phyloP scores from a whole-genome alignment of 1,140 invertebrate species.

The Drosophila pseudoobscura region DNA sequence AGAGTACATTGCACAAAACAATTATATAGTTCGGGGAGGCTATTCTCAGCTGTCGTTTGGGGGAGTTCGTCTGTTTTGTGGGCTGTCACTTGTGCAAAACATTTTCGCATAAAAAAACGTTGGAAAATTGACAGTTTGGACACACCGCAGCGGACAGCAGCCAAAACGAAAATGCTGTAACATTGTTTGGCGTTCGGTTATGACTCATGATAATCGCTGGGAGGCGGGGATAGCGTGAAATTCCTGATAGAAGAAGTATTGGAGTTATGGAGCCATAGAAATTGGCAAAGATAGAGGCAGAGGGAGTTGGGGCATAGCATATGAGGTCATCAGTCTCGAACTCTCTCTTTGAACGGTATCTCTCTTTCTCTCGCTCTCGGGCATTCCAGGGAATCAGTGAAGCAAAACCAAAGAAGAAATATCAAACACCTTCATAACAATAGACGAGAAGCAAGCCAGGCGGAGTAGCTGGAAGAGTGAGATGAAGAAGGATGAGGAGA shows the following conservation, averaged over 20 bases:
- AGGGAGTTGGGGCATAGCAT: constrained; percentile 30
- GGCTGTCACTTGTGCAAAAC: constrained; percentile 21
- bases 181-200: constrained; percentile 7
- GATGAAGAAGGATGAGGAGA: too few species aligned
- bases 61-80: constrained; percentile 2
- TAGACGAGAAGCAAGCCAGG: not conserved
- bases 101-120: constrained; percentile 33
- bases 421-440: constrained; percentile 29
- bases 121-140: constrained; percentile 39
- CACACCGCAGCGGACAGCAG: constrained; percentile 12
- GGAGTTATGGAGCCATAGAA: constrained; percentile 40
- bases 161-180: constrained; percentile 14
- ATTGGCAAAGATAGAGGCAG: constrained; percentile 11
- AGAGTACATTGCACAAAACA: not conserved
- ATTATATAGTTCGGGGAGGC: not conserved
- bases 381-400: constrained; percentile 66
- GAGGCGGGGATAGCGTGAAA: constrained; percentile 9
- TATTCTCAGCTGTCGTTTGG: not conserved
- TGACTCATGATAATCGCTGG: constrained; percentile 21
- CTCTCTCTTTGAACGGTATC: constrained; percentile 22
- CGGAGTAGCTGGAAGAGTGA: not conserved
- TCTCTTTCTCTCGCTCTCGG: constrained; percentile 1
- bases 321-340: constrained; percentile 54
- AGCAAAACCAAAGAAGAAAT: constrained; percentile 47
- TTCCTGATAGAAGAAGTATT: constrained; percentile 32